These are phyloP conservation scores for Hypomecis atomaria DNA, from an alignment of 2,888 invertebrate species.

Conservation along the genomic window DNA sequence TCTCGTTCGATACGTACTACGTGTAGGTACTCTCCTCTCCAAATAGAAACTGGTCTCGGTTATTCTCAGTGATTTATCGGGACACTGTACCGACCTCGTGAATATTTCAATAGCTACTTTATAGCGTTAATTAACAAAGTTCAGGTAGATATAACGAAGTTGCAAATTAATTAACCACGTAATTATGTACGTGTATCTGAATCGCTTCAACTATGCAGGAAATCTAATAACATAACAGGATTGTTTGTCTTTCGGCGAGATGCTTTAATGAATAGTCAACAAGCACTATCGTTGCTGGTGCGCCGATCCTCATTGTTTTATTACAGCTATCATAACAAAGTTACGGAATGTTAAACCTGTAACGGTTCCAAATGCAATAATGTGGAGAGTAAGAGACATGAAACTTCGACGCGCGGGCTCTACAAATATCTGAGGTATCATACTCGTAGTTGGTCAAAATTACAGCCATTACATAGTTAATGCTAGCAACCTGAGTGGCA, in stretches of 20 bases:
- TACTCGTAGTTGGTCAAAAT: neutral
- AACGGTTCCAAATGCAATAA: slow-evolving; percentile 31
- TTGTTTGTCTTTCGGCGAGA: slow-evolving; percentile 75
- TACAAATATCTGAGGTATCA: neutral
- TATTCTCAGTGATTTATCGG: slow-evolving; percentile 60
- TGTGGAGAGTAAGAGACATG: slow-evolving; percentile 6
- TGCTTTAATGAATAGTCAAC: slow-evolving; percentile 82
- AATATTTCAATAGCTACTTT: slow-evolving; percentile 50
- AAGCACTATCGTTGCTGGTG: slow-evolving; percentile 61
- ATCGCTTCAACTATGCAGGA: slow-evolving; percentile 64
- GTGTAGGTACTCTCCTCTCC: slow-evolving; percentile 57
- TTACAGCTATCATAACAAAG: slow-evolving; percentile 48
- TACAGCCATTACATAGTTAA: no score
- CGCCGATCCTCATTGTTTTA: slow-evolving; percentile 68
- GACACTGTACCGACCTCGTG: slow-evolving; percentile 43
- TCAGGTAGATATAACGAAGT: slow-evolving; percentile 47
- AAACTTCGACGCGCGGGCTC: slow-evolving; percentile 5
- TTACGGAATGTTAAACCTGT: slow-evolving; percentile 36
- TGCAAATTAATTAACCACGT: slow-evolving; percentile 59
- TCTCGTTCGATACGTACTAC: slow-evolving; percentile 70
- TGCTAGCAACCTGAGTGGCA: no score
- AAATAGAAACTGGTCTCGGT: slow-evolving; percentile 51
- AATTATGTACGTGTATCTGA: slow-evolving; percentile 59
- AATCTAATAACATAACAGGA: slow-evolving; percentile 74
- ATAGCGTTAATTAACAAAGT: slow-evolving; percentile 53